Evolutionary conservation across 2,113 vertebrate genomes (phyloP).

Genomic region (Cyprinodon brontotheroides): DNA sequence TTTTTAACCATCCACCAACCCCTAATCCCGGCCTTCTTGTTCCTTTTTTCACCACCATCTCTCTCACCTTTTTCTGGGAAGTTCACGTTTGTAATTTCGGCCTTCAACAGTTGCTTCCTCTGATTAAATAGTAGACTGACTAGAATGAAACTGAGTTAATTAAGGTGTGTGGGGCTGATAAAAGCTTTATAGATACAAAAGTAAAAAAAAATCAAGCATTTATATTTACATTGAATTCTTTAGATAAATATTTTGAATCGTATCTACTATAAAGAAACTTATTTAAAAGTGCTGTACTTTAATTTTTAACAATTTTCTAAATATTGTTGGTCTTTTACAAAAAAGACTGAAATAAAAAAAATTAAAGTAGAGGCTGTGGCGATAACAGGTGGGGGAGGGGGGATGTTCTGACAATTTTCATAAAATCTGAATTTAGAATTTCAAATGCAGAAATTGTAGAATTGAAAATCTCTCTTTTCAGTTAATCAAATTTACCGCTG

Average conservation of each 20-base stretch:
- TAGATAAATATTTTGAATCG: not conserved
- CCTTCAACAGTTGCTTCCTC: slow-evolving; percentile 53
- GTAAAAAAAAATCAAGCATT: not conserved
- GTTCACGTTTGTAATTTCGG: slow-evolving; percentile 52
- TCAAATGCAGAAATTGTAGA: not conserved
- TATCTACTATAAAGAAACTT: not conserved
- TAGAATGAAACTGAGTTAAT: not conserved
- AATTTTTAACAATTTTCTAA: not conserved
- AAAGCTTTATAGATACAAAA: not conserved
- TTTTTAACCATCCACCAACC: slow-evolving; percentile 24
- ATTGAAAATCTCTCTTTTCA: not conserved
- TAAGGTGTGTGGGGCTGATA: not conserved
- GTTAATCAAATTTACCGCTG: not conserved
- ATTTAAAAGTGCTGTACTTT: not conserved
- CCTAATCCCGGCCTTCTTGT: slow-evolving; percentile 8
- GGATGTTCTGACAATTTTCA: not conserved
- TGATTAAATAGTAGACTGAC: slow-evolving; percentile 40
- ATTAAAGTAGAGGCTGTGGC: no score
- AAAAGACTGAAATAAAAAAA: not conserved
- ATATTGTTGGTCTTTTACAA: not conserved
- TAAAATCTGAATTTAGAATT: not conserved
- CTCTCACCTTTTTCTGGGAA: slow-evolving; percentile 44
- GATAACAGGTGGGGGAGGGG: not conserved
- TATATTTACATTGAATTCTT: slow-evolving; percentile 3
- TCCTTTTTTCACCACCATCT: slow-evolving; percentile 12